Percentiles rank a stretch among this genome's conserved stretches.
phyloP scores from a whole-genome alignment of 2,113 vertebrate genomes.

The Puma concolor region DNA sequence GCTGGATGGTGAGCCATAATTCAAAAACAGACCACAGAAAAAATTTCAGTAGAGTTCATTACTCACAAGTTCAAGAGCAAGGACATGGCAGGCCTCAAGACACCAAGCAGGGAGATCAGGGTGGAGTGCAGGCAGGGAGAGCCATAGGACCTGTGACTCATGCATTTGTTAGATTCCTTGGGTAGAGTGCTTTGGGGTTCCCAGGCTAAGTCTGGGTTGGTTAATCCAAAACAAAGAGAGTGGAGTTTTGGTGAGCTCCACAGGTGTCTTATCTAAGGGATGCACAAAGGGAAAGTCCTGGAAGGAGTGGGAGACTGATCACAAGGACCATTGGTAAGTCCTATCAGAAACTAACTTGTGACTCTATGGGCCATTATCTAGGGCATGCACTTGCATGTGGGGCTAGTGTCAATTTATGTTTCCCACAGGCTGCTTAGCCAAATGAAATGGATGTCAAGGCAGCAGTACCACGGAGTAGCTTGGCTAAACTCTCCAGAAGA shows the following conservation, averaged over 20 bases:
- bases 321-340: background rate
- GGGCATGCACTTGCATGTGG: background rate
- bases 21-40: background rate
- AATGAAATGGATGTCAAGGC: background rate
- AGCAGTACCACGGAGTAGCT: background rate
- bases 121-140: background rate
- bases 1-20: background rate
- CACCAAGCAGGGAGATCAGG: background rate
- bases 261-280: background rate
- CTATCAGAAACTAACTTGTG: background rate
- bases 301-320: background rate
- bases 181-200: background rate
- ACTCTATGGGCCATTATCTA: background rate
- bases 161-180: background rate
- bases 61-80: background rate
- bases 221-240: background rate
- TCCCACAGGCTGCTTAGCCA: fast-evolving
- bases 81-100: background rate
- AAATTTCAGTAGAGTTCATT: no score
- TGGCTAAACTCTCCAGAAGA: background rate
- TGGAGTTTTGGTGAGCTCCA: background rate
- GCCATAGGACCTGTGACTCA: fast-evolving
- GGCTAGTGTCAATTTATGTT: background rate
- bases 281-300: background rate
- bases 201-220: background rate